Evolutionary conservation across 2,113 vertebrate genomes (phyloP), one percentile per base, ranked within the genome.

Genomic region (Epinephelus lanceolatus): DNA sequence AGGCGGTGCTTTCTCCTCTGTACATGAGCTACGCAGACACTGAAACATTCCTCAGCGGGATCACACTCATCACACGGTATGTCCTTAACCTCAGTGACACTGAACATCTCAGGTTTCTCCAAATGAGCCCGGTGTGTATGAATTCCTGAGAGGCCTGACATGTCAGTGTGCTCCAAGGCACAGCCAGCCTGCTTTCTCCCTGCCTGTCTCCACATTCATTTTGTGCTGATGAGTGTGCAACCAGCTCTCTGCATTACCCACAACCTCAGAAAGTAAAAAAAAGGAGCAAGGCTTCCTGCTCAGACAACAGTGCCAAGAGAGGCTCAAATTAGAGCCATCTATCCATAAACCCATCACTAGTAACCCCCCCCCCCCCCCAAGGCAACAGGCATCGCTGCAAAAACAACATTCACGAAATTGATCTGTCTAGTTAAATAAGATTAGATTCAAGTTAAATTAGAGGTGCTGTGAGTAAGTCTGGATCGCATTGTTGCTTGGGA

Each of bases 71-170:
- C 81, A 57, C n/a, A 53, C 25, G 51, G 56, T 60, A 21, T 61
- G 81, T 73, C 85, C 72, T 90, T 83, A 85, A 85, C 77, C 86
- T 63, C 61, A 13, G 56, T 75, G 76, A 89, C 80, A 80, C 66
- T 30, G 73, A 78, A 77, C 67, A 52, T 76, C 85, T 92, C 87
- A 49, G 17, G 83, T 92, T 91, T 83, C 92, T 78, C 77, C 65
- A 62, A 80, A 82, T 78, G 72, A 92, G 79, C 76, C 65, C 42
- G 13, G 40, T 61, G 71, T 57, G 80, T 40, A 12, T 68, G 71
- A 62, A 91, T 92, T 93, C 93, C 91, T 74, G 30, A 71, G 76
- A 55, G 47, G 82, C 77, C 82, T 62, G 65, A 87, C 77, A 66
- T 87, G 86, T 61, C 79, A 51, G 66, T 51, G n/a, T 67, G 79